phyloP scores from a whole-genome alignment of 2,888 invertebrate genomes.

The Rhaphigaster nebulosa region DNA sequence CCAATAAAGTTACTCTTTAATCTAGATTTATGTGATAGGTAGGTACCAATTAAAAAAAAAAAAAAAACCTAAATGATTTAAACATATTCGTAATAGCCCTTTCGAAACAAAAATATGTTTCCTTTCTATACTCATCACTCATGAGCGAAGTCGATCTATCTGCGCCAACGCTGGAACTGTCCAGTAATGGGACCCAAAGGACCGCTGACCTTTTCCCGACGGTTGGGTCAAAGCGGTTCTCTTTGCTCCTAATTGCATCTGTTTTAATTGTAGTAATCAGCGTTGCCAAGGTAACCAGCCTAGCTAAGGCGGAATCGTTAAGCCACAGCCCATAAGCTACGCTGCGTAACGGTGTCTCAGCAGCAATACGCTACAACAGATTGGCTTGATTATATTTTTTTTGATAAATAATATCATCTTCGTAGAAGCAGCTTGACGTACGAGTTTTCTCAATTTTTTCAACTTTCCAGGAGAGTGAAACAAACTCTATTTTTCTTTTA shows the following conservation, averaged over 20 bases:
- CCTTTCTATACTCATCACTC: neutral
- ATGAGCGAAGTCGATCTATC: neutral
- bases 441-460: too few species aligned
- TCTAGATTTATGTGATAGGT: neutral
- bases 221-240: conserved; percentile 19
- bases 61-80: neutral
- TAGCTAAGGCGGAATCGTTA: conserved; percentile 26
- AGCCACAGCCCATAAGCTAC: neutral
- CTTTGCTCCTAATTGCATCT: conserved; percentile 47
- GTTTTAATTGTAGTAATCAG: conserved; percentile 41
- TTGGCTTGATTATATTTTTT: neutral
- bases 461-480: too few species aligned
- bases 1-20: neutral
- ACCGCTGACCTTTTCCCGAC: neutral
- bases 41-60: neutral
- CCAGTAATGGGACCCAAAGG: conserved; percentile 28
- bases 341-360: neutral
- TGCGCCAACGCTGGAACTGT: conserved; percentile 33
- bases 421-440: too few species aligned
- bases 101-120: neutral
- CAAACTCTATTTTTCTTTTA: too few species aligned
- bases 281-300: conserved; percentile 4
- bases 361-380: neutral
- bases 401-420: neutral
- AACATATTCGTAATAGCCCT: neutral